Conservation (phyloP, 2,888 invertebrate genomes). For the Nycteola revayana region DNA sequence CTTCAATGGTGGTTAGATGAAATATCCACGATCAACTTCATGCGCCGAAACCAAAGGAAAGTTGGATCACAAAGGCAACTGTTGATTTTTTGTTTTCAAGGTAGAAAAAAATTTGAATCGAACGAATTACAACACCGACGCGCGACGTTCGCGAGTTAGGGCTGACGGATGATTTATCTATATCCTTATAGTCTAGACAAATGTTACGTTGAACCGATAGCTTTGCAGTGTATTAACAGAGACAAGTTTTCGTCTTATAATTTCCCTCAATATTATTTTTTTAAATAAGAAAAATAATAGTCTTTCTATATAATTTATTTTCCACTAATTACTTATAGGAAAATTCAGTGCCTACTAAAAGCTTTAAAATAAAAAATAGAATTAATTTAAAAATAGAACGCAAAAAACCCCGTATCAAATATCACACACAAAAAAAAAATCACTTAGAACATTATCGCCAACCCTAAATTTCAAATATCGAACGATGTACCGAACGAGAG, state of each 20-base stretch:
- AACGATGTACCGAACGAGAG: conserved; percentile 64
- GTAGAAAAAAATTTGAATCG: conserved; percentile 66
- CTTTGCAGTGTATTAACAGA: too few species aligned
- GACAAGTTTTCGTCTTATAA: too few species aligned
- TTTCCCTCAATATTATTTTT: too few species aligned
- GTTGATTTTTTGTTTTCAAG: conserved; percentile 65
- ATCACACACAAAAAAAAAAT: conserved; percentile 1
- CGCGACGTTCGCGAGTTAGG: conserved; percentile 50
- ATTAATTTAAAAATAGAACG: too few species aligned
- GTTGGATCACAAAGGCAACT: conserved; percentile 62
- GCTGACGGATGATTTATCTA: conserved; percentile 40
- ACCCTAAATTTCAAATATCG: conserved; percentile 69
- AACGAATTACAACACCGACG: conserved; percentile 67
- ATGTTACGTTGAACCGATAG: too few species aligned
- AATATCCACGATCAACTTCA: conserved; percentile 70
- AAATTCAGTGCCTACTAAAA: too few species aligned
- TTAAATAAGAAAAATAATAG: too few species aligned
- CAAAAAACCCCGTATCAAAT: too few species aligned
- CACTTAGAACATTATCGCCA: conserved; percentile 27
- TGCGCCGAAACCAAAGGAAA: conserved; percentile 71
- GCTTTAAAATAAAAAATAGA: too few species aligned
- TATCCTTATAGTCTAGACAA: too few species aligned
- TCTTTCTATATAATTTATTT: too few species aligned
- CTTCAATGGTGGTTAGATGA: conserved; percentile 58
- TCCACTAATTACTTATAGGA: too few species aligned